Evolutionary conservation across 2,113 vertebrate species (phyloP).

Genomic region (Eulemur rufifrons): DNA sequence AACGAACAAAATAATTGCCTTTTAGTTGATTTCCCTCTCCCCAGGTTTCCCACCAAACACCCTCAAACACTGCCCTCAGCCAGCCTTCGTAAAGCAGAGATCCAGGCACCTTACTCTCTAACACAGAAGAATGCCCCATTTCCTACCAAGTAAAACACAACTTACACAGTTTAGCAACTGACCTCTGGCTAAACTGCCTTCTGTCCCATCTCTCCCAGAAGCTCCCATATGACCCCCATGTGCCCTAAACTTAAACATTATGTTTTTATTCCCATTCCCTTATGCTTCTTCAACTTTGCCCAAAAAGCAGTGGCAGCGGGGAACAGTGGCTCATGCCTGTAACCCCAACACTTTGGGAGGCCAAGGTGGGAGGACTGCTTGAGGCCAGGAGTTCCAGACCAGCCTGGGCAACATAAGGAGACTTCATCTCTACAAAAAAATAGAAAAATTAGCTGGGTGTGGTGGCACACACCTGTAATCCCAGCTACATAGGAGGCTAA

Average conservation of each 20-base stretch:
- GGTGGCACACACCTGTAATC: too few relatives aligned
- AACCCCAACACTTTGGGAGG: too few relatives aligned
- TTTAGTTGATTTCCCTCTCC: neutral
- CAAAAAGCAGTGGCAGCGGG: neutral
- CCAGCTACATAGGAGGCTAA: too few relatives aligned
- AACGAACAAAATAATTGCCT: neutral
- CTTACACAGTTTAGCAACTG: neutral
- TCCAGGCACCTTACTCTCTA: neutral
- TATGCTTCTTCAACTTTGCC: neutral
- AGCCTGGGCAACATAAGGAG: too few relatives aligned
- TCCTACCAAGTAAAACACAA: conserved; percentile 17
- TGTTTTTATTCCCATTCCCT: neutral
- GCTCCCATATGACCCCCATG: neutral
- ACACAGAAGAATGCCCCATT: neutral
- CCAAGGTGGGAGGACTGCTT: too few relatives aligned
- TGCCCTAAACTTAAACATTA: neutral
- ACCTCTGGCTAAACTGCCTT: neutral
- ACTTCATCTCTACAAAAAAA: too few relatives aligned
- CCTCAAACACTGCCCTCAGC: too few relatives aligned
- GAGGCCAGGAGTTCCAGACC: too few relatives aligned
- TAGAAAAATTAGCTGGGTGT: too few relatives aligned
- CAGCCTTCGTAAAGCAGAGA: neutral
- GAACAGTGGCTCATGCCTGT: too few relatives aligned
- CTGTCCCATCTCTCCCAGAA: neutral
- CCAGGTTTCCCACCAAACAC: neutral